These are phyloP conservation scores for Diceros bicornis DNA, from an alignment of 2,797 vertebrate genomes.

Conservation along the genomic window DNA sequence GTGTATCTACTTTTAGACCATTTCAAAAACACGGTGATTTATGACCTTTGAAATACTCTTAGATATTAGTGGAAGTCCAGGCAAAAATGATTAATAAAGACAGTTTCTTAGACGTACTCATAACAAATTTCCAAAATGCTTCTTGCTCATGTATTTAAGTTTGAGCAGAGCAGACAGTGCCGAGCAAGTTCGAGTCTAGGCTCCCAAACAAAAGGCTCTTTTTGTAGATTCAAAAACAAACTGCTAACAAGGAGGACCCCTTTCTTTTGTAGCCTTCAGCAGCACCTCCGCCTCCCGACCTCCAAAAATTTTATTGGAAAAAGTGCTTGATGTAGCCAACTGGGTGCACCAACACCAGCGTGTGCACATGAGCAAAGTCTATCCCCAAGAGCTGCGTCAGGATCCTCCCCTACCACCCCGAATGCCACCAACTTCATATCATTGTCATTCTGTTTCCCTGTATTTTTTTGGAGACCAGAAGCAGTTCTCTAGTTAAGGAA, in stretches of 20 bases:
- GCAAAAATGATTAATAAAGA: background rate
- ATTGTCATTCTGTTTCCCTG: background rate
- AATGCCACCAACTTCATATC: background rate
- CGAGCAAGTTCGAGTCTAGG: background rate
- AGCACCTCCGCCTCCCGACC: background rate
- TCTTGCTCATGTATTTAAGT: background rate
- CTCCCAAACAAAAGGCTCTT: background rate
- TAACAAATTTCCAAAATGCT: background rate
- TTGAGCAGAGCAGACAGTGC: background rate
- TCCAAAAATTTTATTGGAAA: background rate
- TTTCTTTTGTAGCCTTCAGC: background rate
- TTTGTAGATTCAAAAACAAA: background rate
- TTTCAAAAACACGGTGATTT: background rate
- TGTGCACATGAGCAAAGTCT: background rate
- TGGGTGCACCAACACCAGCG: background rate
- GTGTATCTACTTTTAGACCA: background rate
- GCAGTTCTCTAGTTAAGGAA: background rate
- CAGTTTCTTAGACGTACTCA: background rate
- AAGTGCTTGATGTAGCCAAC: too few relatives aligned
- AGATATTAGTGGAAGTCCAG: background rate
- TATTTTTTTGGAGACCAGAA: background rate
- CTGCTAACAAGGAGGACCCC: background rate
- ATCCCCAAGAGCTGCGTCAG: background rate
- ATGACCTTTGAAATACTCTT: conserved; percentile 10
- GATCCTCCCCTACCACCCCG: background rate